phyloP scores from a whole-genome alignment of 2,888 invertebrate genomes.

The Ichneumoninae sp. region DNA sequence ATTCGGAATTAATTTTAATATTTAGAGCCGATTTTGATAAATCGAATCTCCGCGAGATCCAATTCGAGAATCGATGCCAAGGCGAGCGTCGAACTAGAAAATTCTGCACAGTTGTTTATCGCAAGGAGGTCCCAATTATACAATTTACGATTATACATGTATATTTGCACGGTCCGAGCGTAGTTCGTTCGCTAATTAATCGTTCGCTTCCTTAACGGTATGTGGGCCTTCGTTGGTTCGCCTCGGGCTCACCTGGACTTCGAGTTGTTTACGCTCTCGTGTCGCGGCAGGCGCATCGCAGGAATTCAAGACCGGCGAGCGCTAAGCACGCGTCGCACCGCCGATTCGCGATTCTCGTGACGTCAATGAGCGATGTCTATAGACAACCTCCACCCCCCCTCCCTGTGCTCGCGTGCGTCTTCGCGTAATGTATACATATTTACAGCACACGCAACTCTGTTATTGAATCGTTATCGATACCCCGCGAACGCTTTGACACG shows the following conservation, averaged over 20 bases:
- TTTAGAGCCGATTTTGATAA: constrained; percentile 32
- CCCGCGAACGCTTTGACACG: constrained; percentile 50
- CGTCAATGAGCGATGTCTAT: constrained; percentile 56
- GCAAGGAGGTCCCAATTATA: constrained; percentile 57
- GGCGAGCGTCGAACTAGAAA: constrained; percentile 41
- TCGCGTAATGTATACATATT: constrained; percentile 36
- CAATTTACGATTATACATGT: constrained; percentile 54
- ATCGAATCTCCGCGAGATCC: constrained; percentile 49
- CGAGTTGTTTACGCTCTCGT: constrained; percentile 34
- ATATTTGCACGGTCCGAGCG: neutral
- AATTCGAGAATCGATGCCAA: constrained; percentile 67
- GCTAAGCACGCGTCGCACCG: constrained; percentile 22
- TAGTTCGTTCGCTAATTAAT: constrained; percentile 46
- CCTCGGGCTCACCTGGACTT: constrained; percentile 51
- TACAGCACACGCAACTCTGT: constrained; percentile 50
- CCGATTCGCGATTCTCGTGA: constrained; percentile 58
- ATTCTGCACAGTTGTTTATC: neutral
- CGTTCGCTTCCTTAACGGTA: constrained; percentile 29
- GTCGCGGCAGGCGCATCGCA: constrained; percentile 22
- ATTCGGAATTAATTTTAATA: constrained; percentile 37
- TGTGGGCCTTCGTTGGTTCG: constrained; percentile 3
- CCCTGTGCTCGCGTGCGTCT: constrained; percentile 31
- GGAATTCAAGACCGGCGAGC: constrained; percentile 19
- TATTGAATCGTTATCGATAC: constrained; percentile 65
- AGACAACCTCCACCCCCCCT: neutral